Evolutionary conservation across 2,888 invertebrate species (phyloP).

Genomic region (Erannis defoliaria): DNA sequence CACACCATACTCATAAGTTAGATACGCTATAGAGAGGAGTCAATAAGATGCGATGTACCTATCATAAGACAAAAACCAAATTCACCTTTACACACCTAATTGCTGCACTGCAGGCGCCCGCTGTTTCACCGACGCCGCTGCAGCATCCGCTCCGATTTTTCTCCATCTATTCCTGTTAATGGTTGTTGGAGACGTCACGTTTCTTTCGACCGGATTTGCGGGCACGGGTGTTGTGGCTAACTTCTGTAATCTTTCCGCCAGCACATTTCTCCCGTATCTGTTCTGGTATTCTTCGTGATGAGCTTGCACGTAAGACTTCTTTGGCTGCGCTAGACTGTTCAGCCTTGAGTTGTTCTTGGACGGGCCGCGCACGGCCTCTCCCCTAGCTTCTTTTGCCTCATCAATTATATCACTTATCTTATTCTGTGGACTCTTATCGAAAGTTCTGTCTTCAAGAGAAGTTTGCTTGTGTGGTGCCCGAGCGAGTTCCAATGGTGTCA

Average conservation of each 20-base stretch:
- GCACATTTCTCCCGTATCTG: constrained; percentile 61
- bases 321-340: constrained; percentile 75
- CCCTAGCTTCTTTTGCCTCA: constrained; percentile 76
- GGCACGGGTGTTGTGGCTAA: constrained; percentile 47
- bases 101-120: constrained; percentile 52
- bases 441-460: constrained; percentile 51
- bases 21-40: too few species aligned
- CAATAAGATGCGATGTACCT: neutral
- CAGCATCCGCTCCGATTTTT: constrained; percentile 45
- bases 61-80: constrained; percentile 48
- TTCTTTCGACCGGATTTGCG: constrained; percentile 41
- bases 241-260: constrained; percentile 62
- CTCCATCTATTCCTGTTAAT: constrained; percentile 46
- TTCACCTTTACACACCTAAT: constrained; percentile 83
- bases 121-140: constrained; percentile 47
- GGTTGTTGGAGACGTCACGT: constrained; percentile 32
- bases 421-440: constrained; percentile 54
- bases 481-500: constrained; percentile 33
- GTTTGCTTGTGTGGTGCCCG: constrained; percentile 43
- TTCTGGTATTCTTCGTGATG: constrained; percentile 67
- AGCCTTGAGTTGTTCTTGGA: constrained; percentile 66
- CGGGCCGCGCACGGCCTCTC: constrained; percentile 80
- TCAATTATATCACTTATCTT: constrained; percentile 72
- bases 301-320: constrained; percentile 68
- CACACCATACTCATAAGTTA: too few species aligned